phyloP scores from a whole-genome alignment of 1,140 invertebrate genomes.

The Megalopta genalis region DNA sequence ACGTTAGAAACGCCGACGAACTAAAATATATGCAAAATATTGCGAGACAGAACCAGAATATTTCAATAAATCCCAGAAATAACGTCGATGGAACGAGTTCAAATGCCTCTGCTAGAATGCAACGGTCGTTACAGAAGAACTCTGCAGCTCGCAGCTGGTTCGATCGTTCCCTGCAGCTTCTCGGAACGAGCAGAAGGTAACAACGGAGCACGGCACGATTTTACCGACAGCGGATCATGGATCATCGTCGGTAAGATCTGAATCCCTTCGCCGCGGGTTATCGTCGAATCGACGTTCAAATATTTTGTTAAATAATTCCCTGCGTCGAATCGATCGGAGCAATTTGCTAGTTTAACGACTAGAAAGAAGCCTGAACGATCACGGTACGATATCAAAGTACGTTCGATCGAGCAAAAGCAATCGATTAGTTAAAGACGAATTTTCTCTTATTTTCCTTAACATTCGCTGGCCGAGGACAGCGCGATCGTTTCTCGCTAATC shows the following conservation, averaged over 20 bases:
- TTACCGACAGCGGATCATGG: slow-evolving; percentile 5
- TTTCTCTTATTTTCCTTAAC: neutral
- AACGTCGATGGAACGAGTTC: too few relatives aligned
- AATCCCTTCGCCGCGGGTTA: neutral
- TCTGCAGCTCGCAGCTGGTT: neutral
- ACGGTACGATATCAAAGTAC: neutral
- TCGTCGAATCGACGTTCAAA: neutral
- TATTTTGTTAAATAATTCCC: neutral
- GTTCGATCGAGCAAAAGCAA: neutral
- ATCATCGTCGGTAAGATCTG: neutral
- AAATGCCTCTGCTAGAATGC: neutral
- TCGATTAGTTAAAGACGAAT: neutral
- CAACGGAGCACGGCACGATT: neutral
- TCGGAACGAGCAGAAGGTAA: neutral
- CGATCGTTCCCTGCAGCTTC: neutral
- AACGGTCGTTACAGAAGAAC: neutral
- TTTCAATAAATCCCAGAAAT: neutral
- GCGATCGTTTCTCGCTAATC: neutral
- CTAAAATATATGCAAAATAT: neutral
- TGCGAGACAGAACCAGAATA: neutral
- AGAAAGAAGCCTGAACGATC: accelerated
- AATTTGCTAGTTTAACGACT: neutral
- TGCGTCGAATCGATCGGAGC: neutral
- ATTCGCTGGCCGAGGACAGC: neutral
- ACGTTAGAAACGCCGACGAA: neutral